phyloP scores from a whole-genome alignment of 64 coral and sea anemone genomes.

The Catalaphyllia jardinei region DNA sequence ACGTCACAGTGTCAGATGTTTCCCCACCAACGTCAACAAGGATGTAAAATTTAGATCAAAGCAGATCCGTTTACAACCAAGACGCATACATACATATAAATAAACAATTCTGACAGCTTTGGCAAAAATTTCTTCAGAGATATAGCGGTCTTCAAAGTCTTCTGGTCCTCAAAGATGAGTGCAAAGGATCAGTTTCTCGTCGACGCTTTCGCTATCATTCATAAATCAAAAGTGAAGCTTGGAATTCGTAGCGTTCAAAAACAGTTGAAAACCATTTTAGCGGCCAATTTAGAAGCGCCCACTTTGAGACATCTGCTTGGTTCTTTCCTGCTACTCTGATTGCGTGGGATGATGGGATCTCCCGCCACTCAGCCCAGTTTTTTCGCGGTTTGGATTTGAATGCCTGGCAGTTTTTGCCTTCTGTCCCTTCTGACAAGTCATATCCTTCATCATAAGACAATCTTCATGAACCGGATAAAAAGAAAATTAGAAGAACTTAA shows the following conservation, averaged over 20 bases:
- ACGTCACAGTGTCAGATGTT: not conserved
- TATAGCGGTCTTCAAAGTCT: slow-evolving; percentile 8
- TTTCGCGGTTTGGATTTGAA: not conserved
- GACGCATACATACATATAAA: not conserved
- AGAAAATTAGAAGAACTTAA: slow-evolving; percentile 32
- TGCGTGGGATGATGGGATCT: not conserved
- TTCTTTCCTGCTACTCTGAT: not conserved
- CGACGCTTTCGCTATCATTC: not conserved
- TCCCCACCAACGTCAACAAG: not conserved
- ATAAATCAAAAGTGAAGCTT: not conserved
- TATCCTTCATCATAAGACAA: not conserved
- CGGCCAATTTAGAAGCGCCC: not conserved
- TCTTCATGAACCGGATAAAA: slow-evolving; percentile 33
- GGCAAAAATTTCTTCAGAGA: slow-evolving; percentile 13
- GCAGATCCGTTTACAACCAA: not conserved
- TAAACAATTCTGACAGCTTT: slow-evolving; percentile 2
- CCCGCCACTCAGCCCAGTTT: not conserved
- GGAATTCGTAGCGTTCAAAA: not conserved
- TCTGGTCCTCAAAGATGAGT: not conserved
- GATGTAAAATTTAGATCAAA: not conserved
- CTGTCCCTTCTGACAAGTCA: not conserved
- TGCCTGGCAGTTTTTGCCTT: not conserved
- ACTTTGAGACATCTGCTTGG: not conserved
- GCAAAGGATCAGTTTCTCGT: not conserved
- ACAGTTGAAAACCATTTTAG: not conserved